Percentiles rank a stretch among this genome's conserved stretches.
These are phyloP conservation scores for Ptiloglossa arizonensis DNA, from an alignment of 1,140 invertebrate genomes.

Conservation along the genomic window DNA sequence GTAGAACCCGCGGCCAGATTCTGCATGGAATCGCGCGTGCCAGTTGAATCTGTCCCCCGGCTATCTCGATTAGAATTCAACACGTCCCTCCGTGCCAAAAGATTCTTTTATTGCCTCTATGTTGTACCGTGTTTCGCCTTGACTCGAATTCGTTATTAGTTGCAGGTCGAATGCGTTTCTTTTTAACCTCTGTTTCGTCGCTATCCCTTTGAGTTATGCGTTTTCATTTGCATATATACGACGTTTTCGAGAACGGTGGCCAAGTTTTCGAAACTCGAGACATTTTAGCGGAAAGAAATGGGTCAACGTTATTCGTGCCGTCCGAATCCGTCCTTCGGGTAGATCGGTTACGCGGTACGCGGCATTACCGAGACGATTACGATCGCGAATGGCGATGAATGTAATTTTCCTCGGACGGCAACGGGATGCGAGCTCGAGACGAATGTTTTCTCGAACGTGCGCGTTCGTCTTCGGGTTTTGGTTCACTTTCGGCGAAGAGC, in stretches of 20 bases:
- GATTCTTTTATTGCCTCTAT: conserved; percentile 34
- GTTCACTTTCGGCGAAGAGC: too few relatives aligned
- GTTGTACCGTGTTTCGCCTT: not conserved
- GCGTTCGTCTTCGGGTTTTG: too few relatives aligned
- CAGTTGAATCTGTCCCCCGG: conserved; percentile 19
- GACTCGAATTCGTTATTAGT: not conserved
- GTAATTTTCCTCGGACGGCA: too few relatives aligned
- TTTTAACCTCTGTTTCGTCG: not conserved
- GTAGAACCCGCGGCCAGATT: too few relatives aligned
- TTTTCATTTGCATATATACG: not conserved
- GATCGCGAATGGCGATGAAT: too few relatives aligned
- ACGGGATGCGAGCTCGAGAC: too few relatives aligned
- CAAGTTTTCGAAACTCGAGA: not conserved
- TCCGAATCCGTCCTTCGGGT: not conserved
- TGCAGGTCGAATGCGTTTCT: not conserved
- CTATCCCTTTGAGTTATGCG: not conserved
- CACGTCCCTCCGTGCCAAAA: conserved; percentile 16
- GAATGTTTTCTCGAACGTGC: too few relatives aligned
- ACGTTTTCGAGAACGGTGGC: not conserved
- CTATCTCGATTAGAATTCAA: conserved; percentile 7
- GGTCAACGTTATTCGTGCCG: conserved; percentile 4
- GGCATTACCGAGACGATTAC: not conserved
- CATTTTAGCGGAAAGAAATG: not conserved
- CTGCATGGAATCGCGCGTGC: conserved; percentile 19
- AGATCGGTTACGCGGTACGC: too few relatives aligned